Evolutionary conservation across 2,888 invertebrate species (phyloP).

Genomic region (Acanthosepion esculentum): DNA sequence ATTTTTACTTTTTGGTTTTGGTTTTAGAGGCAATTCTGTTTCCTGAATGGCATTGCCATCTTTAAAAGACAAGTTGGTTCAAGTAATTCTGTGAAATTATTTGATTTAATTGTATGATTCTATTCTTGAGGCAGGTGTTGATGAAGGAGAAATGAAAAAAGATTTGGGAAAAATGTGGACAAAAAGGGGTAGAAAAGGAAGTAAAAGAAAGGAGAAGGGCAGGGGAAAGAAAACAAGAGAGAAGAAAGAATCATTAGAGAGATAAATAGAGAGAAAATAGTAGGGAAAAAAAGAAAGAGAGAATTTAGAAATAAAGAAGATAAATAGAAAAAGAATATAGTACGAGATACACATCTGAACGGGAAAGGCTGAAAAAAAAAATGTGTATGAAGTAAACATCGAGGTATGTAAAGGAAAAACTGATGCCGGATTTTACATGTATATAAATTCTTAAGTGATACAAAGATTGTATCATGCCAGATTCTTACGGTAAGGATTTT

Average conservation of each 20-base stretch:
- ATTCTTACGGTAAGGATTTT: too few species aligned
- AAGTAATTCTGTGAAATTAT: not conserved
- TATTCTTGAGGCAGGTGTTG: not conserved
- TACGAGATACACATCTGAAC: too few species aligned
- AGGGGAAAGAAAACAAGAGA: too few species aligned
- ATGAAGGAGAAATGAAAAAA: not conserved
- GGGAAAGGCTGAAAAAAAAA: not conserved
- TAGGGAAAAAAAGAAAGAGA: not conserved
- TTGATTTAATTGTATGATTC: not conserved
- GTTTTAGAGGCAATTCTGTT: not conserved
- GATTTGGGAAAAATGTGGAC: not conserved
- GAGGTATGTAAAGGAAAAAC: too few species aligned
- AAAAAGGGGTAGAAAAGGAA: too few species aligned
- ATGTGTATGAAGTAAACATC: not conserved
- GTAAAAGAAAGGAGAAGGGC: too few species aligned
- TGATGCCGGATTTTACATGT: too few species aligned
- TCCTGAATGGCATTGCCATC: not conserved
- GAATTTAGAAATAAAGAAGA: not conserved
- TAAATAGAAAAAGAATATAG: too few species aligned
- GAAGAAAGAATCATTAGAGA: too few species aligned
- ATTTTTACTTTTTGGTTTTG: not conserved
- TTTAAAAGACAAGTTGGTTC: not conserved
- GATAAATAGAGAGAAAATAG: too few species aligned
- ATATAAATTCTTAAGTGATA: too few species aligned
- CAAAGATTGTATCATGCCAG: too few species aligned